Conservation (phyloP, 2,797 vertebrate species). For the Sebastes ruberrimus region DNA sequence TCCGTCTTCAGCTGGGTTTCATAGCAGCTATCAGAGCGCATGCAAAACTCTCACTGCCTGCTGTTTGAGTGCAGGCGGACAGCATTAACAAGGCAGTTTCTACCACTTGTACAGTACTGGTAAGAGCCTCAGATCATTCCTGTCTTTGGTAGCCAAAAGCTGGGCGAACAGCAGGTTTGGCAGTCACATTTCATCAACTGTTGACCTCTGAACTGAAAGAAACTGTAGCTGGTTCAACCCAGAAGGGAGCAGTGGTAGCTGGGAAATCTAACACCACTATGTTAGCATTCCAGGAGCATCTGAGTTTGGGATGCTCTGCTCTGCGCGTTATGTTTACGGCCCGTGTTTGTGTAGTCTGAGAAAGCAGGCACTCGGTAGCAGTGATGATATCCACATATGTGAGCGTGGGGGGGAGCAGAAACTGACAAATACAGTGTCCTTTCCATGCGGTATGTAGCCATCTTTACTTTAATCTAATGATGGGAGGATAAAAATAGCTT, state of each 20-base stretch:
- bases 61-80: slow-evolving; percentile 2
- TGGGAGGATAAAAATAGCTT: slow-evolving; percentile 46
- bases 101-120: neutral
- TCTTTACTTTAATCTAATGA: slow-evolving; percentile 25
- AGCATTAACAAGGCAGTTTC: slow-evolving; percentile 4
- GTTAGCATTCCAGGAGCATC: slow-evolving; percentile 74
- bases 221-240: slow-evolving; percentile 40
- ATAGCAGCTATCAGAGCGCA: neutral
- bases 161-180: slow-evolving; percentile 8
- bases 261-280: slow-evolving; percentile 74
- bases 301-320: slow-evolving; percentile 56
- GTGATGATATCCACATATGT: slow-evolving; percentile 69
- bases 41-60: neutral
- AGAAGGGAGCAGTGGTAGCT: slow-evolving; percentile 44
- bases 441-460: neutral
- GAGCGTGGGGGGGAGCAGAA: neutral
- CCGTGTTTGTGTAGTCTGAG: slow-evolving; percentile 61
- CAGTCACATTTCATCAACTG: slow-evolving; percentile 43
- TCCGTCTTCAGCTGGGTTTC: neutral
- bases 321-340: slow-evolving; percentile 54
- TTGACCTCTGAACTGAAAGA: slow-evolving; percentile 68
- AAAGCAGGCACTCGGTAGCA: slow-evolving; percentile 39
- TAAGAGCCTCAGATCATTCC: neutral
- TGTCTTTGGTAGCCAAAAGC: neutral
- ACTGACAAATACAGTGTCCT: neutral